These are phyloP conservation scores for Iselma pallidipennis DNA, from an alignment of 2,888 invertebrate genomes.

Conservation along the genomic window DNA sequence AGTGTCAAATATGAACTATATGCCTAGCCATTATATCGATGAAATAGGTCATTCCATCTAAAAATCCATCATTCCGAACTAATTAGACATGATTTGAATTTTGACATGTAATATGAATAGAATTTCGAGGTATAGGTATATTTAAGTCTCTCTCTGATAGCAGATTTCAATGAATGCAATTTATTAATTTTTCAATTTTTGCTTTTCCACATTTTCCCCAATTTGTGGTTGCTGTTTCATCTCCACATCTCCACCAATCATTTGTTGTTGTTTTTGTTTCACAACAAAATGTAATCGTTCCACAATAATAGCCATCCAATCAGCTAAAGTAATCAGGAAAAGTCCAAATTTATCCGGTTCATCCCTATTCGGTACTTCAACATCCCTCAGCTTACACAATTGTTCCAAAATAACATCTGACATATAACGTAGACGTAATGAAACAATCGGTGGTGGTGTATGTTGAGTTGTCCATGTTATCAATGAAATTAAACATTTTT, in stretches of 20 bases:
- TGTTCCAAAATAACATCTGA: neutral
- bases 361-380: neutral
- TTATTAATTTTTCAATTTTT: too few relatives aligned
- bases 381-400: neutral
- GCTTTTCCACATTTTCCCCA: too few relatives aligned
- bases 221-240: too few relatives aligned
- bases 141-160: too few relatives aligned
- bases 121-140: too few relatives aligned
- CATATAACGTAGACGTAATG: neutral
- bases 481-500: neutral
- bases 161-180: too few relatives aligned
- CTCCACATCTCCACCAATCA: too few relatives aligned
- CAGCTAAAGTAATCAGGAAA: neutral
- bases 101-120: neutral
- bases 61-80: constrained; percentile 11
- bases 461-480: neutral
- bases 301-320: neutral
- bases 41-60: constrained; percentile 1
- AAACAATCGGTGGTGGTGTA: neutral
- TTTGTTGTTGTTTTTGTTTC: neutral
- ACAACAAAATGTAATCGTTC: neutral
- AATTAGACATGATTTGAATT: constrained; percentile 10
- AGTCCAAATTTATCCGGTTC: neutral
- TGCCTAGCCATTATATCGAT: constrained; percentile 6
- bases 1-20: constrained; percentile 11